Percentiles rank a stretch among this genome's conserved stretches.
These are phyloP conservation scores for Oxycera nigricornis DNA, from an alignment of 2,888 invertebrate genomes.

Conservation along the genomic window DNA sequence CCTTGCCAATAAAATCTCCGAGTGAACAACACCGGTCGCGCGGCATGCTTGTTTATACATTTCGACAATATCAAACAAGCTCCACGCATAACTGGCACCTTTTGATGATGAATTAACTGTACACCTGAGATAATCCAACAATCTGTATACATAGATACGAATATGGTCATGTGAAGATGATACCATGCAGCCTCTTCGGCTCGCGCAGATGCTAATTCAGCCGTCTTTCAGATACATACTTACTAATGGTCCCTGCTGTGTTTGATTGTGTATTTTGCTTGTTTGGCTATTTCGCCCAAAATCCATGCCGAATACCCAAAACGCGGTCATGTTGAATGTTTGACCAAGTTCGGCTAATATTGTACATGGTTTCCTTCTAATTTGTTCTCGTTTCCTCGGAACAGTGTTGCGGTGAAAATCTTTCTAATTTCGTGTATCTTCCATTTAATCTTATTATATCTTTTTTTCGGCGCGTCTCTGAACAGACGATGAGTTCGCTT, in stretches of 20 bases:
- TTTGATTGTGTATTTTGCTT: not conserved
- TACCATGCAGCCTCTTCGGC: conserved; percentile 2
- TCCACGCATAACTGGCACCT: conserved; percentile 24
- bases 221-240: conserved; percentile 16
- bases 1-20: too few species aligned
- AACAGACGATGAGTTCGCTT: conserved; percentile 13
- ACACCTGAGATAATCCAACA: conserved; percentile 33
- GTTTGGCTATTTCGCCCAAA: not conserved
- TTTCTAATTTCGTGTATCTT: not conserved
- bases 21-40: not conserved
- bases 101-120: conserved; percentile 32
- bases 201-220: conserved; percentile 23
- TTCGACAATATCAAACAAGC: not conserved
- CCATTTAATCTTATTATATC: not conserved
- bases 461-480: not conserved
- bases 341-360: conserved; percentile 30
- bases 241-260: conserved; percentile 13
- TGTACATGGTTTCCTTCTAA: not conserved
- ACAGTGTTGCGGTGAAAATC: conserved; percentile 24
- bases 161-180: not conserved
- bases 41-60: not conserved
- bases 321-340: conserved; percentile 30
- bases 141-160: not conserved
- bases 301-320: conserved; percentile 2
- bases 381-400: conserved; percentile 21